Percentiles rank a stretch among this genome's conserved stretches.
Evolutionary conservation across 2,888 invertebrate species (phyloP).

Genomic region (Hyalella azteca): DNA sequence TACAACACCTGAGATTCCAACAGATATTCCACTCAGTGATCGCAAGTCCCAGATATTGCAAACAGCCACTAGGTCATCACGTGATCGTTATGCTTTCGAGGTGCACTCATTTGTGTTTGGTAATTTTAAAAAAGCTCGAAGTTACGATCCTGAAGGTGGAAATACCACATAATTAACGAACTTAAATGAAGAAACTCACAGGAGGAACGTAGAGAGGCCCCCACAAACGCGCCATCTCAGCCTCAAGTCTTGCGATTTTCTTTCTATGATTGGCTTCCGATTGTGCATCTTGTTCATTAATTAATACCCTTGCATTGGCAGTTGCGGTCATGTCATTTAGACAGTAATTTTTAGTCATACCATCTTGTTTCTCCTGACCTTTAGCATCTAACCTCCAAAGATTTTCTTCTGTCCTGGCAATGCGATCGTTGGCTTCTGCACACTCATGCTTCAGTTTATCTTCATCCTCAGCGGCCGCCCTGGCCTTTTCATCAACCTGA

Average conservation of each 20-base stretch:
- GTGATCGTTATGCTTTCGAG: no score
- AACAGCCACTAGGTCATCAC: no score
- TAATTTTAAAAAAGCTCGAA: no score
- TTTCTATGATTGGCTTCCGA: constrained; percentile 43
- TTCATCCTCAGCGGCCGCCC: background rate
- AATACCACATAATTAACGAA: no score
- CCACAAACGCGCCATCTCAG: constrained; percentile 54
- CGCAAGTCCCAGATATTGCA: no score
- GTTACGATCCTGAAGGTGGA: no score
- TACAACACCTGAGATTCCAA: no score
- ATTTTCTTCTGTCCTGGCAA: background rate
- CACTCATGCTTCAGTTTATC: background rate
- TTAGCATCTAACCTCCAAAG: background rate
- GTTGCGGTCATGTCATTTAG: background rate
- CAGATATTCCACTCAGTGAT: no score
- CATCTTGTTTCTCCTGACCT: background rate
- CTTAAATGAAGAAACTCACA: no score
- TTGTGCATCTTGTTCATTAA: background rate
- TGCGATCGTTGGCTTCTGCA: background rate
- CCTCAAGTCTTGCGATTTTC: constrained; percentile 50
- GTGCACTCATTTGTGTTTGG: no score
- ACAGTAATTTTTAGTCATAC: no score
- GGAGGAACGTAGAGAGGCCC: constrained; percentile 52
- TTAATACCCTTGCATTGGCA: background rate
- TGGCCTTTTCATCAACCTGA: constrained; percentile 44